Percentiles rank a stretch among this genome's conserved stretches.
These are phyloP conservation scores for Drosophila kanapiae DNA, from an alignment of 1,140 invertebrate species.

Conservation along the genomic window DNA sequence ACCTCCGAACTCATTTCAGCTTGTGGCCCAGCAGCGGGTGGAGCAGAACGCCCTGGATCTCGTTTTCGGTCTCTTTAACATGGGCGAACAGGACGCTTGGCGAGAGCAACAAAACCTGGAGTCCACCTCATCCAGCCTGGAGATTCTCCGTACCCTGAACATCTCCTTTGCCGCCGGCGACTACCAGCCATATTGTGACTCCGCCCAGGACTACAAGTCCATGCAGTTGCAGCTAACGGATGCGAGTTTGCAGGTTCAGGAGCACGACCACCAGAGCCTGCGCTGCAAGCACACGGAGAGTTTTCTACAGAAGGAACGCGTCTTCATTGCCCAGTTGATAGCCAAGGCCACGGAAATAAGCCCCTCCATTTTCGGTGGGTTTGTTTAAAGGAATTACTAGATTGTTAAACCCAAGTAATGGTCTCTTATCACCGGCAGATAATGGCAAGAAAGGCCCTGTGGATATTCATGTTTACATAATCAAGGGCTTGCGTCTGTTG, in stretches of 20 bases:
- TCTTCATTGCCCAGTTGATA: constrained; percentile 77
- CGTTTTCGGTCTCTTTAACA: constrained; percentile 81
- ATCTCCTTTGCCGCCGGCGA: constrained; percentile 74
- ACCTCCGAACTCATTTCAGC: constrained; percentile 2
- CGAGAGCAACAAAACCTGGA: constrained; percentile 71
- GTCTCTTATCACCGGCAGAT: constrained; percentile 54
- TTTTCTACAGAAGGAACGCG: constrained; percentile 74
- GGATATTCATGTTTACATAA: constrained; percentile 68
- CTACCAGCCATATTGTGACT: constrained; percentile 67
- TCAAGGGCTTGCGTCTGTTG: constrained; percentile 87
- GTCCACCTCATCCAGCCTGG: constrained; percentile 76
- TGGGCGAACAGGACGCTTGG: constrained; percentile 80
- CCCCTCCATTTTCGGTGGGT: constrained; percentile 76
- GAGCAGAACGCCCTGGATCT: constrained; percentile 76
- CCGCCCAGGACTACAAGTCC: constrained; percentile 63
- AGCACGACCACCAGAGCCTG: constrained; percentile 71
- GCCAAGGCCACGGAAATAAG: constrained; percentile 76
- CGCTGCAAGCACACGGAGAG: constrained; percentile 85
- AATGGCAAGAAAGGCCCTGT: constrained; percentile 80
- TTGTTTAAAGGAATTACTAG: background rate
- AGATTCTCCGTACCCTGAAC: constrained; percentile 77
- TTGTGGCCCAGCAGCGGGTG: constrained; percentile 70
- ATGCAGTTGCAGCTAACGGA: constrained; percentile 43
- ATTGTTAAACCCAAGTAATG: too few species aligned
- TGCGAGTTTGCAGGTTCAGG: constrained; percentile 5